Conservation (phyloP, 2,797 vertebrate species). For the Sebastes cheni region DNA sequence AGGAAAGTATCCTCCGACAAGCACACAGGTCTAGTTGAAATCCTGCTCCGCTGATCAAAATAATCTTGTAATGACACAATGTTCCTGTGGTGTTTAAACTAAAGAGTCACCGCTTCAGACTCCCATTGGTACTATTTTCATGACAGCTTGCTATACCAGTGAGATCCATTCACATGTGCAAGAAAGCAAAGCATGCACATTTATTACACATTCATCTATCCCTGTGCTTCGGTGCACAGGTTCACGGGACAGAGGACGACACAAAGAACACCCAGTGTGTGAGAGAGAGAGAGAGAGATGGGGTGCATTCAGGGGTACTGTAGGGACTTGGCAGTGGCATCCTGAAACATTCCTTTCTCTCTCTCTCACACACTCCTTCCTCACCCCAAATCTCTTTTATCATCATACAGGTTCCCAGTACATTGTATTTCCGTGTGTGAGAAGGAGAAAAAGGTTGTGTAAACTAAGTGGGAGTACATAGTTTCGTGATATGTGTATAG, state of each 20-base stretch:
- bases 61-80: neutral
- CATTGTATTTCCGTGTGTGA: slow-evolving; percentile 20
- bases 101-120: neutral
- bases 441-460: neutral
- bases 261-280: neutral
- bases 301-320: slow-evolving; percentile 31
- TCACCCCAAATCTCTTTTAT: slow-evolving; percentile 41
- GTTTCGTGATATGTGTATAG: slow-evolving; percentile 36
- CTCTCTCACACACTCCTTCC: slow-evolving; percentile 8
- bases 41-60: slow-evolving; percentile 13
- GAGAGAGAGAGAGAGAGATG: neutral
- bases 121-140: neutral
- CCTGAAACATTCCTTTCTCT: slow-evolving; percentile 47
- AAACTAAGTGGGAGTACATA: slow-evolving; percentile 8
- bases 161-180: slow-evolving; percentile 1
- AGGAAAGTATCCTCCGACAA: neutral
- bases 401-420: slow-evolving; percentile 32
- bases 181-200: neutral
- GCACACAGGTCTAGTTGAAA: neutral
- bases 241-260: neutral
- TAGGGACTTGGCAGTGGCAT: slow-evolving; percentile 49
- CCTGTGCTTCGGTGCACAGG: neutral
- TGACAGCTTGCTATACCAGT: neutral
- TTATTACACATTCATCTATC: neutral
- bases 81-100: slow-evolving; percentile 13